Evolutionary conservation across 2,113 vertebrate species (phyloP), one percentile per base, ranked within the genome.

Genomic region (Malaclemys terrapin): DNA sequence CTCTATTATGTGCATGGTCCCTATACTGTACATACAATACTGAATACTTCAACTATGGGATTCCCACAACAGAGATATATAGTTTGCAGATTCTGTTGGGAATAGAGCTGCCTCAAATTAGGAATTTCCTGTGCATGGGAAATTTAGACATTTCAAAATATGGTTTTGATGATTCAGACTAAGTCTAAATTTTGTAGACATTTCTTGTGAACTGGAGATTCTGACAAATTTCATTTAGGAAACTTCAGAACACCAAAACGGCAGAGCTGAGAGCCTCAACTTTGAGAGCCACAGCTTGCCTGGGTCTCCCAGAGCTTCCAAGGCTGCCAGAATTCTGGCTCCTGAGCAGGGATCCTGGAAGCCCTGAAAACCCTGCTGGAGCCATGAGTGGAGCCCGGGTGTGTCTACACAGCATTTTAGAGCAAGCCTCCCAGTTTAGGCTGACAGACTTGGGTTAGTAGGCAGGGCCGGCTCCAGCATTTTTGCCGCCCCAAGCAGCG

Each of bases 21-120:
- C 88, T 81, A 89, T 80, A 75, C 12, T 80, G 86, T 49, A 20
- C 35, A 87, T 91, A 62, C 3, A 72, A 89, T 95, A 88, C 94
- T 93, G 87, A 87, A 92, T 82, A 79, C 53, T 89, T 84, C 80
- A 96, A 88, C 78, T 93, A 89, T 88, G 57, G 84, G 95, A 87
- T 94, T 93, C 38, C 75, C 47, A 42, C 88, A 92, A 35, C 24
- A 38, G 54, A 59, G 54, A 89, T n/a, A 29, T 50, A 25, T 35
- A 65, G 87, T 94, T 95, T 38, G 82, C 8, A 86, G 65, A 75
- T 53, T 69, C 82, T 89, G 1, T 62, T 90, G 56, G 54, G 90
- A 95, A 56, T 54, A 69, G 16, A n/a, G 62, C 35, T 69, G 35
- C 19, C 35, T 72, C 8, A 72, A 72, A 72, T 22, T 72, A 8